A percentile compares a stretch with the other conserved stretches of the same genome.
phyloP scores from a whole-genome alignment of 1,140 invertebrate species.

The Nixonia krombeini region DNA sequence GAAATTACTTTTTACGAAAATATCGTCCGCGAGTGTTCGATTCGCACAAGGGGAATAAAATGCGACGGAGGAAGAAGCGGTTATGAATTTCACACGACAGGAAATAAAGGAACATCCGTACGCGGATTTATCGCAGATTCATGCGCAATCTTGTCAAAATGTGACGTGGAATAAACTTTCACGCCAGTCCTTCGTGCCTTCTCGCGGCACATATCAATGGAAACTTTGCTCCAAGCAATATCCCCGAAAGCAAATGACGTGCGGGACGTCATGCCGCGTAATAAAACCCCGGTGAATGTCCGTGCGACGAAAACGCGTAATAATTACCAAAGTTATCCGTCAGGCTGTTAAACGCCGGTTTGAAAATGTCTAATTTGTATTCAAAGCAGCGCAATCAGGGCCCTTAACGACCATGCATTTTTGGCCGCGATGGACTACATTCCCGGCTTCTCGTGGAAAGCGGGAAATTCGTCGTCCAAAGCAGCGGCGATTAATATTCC shows the following conservation, averaged over 20 bases:
- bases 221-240: not conserved
- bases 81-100: not conserved
- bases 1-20: not conserved
- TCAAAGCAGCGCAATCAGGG: too few species aligned
- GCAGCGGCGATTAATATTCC: constrained; percentile 8
- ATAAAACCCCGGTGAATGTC: too few species aligned
- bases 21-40: not conserved
- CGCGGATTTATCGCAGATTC: not conserved
- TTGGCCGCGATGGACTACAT: constrained; percentile 6
- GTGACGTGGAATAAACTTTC: not conserved
- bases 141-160: not conserved
- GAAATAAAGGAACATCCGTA: not conserved
- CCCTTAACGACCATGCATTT: too few species aligned
- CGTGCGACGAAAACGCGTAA: too few species aligned
- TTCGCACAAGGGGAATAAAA: too few species aligned
- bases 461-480: too few species aligned
- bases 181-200: not conserved
- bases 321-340: too few species aligned
- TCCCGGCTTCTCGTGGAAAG: not conserved
- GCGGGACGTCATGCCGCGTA: too few species aligned
- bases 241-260: not conserved
- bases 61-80: not conserved
- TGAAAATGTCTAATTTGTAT: too few species aligned
- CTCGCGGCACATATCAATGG: too few species aligned
- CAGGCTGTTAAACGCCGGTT: too few species aligned